Evolutionary conservation across 1,140 invertebrate species (phyloP).

Genomic region (Pseudomyrmex flavicornis): DNA sequence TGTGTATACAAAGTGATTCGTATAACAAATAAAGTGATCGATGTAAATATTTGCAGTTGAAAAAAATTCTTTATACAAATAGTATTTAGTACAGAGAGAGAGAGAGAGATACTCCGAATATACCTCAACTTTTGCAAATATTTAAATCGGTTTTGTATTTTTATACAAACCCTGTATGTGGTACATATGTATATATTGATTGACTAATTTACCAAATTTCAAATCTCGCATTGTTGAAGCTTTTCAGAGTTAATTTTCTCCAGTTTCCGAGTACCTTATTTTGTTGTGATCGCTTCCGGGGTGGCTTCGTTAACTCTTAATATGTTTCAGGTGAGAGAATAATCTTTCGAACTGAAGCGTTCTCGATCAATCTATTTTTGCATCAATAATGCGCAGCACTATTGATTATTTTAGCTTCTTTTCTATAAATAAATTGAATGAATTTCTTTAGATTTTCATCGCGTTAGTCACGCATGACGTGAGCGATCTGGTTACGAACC

Average conservation of each 20-base stretch:
- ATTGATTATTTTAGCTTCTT: no score
- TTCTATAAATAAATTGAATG: no score
- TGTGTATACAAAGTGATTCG: no score
- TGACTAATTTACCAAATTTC: not conserved
- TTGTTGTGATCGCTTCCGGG: not conserved
- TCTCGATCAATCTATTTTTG: not conserved
- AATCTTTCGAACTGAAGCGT: not conserved
- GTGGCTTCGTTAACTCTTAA: not conserved
- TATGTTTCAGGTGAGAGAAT: slow-evolving; percentile 20
- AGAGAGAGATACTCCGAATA: no score
- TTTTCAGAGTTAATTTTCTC: slow-evolving; percentile 1
- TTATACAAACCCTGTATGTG: no score
- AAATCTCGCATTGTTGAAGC: not conserved
- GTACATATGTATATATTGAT: not conserved
- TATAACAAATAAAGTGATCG: no score
- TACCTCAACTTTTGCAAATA: no score
- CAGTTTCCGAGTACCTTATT: not conserved
- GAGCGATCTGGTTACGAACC: not conserved
- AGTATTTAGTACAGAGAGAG: no score
- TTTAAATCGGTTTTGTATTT: no score
- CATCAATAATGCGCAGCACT: not conserved
- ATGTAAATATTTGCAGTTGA: no score
- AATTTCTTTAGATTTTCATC: slow-evolving; percentile 9
- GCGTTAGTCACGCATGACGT: slow-evolving; percentile 2
- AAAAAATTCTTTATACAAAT: no score